Percentiles rank a stretch among this genome's conserved stretches.
Evolutionary conservation across 1,140 invertebrate genomes (phyloP).

Genomic region (Musca domestica): DNA sequence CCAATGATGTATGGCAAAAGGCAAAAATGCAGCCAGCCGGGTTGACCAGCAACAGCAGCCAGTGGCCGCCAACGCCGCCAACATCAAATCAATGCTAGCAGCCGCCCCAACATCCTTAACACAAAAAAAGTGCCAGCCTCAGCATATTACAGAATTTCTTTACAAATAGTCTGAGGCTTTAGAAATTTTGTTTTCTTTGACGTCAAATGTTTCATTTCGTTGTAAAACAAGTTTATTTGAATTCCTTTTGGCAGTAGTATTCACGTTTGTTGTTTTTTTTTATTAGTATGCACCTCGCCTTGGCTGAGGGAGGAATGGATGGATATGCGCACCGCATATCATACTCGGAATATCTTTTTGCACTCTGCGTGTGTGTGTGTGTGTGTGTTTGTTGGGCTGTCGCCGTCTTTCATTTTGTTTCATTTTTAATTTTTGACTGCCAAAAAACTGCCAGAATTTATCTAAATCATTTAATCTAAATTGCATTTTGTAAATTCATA

Average conservation of each 20-base stretch:
- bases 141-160: too few species aligned
- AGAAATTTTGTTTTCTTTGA: background rate
- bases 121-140: background rate
- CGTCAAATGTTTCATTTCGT: background rate
- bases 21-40: too few species aligned
- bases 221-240: slow-evolving; percentile 19
- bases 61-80: slow-evolving; percentile 20
- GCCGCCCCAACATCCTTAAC: background rate
- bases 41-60: background rate
- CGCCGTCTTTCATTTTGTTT: too few species aligned
- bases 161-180: too few species aligned
- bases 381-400: background rate
- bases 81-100: too few species aligned
- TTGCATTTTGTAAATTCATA: slow-evolving; percentile 14
- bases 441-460: slow-evolving; percentile 21
- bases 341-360: background rate
- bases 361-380: background rate
- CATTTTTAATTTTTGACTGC: background rate
- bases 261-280: background rate
- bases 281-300: background rate
- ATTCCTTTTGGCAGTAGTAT: background rate
- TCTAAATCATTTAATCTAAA: slow-evolving; percentile 20
- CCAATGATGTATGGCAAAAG: background rate
- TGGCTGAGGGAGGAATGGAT: background rate
- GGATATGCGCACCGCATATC: too few species aligned